These are phyloP conservation scores for Dasyornis broadbenti DNA, from an alignment of 2,113 vertebrate species.

Conservation along the genomic window DNA sequence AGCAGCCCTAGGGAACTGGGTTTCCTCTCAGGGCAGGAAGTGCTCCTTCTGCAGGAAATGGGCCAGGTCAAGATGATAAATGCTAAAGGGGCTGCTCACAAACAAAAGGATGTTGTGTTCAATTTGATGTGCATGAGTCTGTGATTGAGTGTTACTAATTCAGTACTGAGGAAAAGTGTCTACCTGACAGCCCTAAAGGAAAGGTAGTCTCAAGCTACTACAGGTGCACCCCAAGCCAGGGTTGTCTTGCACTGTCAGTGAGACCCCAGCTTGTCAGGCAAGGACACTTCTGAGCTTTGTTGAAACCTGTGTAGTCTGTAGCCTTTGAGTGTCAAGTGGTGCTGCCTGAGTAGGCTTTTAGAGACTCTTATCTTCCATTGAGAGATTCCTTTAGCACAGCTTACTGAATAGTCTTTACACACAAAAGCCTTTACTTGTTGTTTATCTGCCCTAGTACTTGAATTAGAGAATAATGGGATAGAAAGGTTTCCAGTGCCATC, in stretches of 20 bases:
- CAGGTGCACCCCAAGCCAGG: neutral
- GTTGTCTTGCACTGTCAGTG: neutral
- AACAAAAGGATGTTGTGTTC: neutral
- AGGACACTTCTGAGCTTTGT: neutral
- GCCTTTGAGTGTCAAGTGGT: neutral
- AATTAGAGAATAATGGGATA: neutral
- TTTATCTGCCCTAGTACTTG: neutral
- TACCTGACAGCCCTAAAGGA: neutral
- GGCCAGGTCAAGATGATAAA: neutral
- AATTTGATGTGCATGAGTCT: neutral
- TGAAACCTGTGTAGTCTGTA: neutral
- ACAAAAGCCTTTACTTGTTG: neutral
- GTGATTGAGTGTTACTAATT: neutral
- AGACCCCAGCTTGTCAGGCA: neutral
- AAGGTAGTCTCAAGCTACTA: neutral
- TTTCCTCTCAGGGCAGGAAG: slow-evolving; percentile 6
- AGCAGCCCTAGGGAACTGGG: neutral
- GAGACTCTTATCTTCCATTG: neutral
- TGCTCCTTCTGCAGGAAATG: neutral
- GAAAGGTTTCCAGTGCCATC: neutral
- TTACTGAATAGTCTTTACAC: neutral
- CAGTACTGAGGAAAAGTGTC: neutral
- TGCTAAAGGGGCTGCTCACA: neutral
- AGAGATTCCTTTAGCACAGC: neutral
- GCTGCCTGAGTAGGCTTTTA: neutral